Percentiles rank a stretch among this genome's conserved stretches.
Conservation (phyloP, 2,113 vertebrate genomes). For the Leiothrix lutea region DNA sequence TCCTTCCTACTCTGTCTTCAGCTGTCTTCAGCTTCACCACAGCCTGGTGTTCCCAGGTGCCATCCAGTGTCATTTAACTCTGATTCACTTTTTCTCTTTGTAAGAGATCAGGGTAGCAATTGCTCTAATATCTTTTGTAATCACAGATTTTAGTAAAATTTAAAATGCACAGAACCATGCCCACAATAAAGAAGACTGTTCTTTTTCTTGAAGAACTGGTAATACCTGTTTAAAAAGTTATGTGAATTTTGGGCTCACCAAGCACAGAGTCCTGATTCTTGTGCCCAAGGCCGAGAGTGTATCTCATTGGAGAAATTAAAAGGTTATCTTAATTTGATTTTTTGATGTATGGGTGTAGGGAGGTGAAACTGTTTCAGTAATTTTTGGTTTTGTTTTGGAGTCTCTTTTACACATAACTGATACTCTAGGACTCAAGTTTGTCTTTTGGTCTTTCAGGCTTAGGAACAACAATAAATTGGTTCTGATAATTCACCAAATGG, state of each 20-base stretch:
- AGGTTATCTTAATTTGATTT: background rate
- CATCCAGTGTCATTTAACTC: background rate
- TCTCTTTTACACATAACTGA: background rate
- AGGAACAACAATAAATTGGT: background rate
- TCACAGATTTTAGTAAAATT: background rate
- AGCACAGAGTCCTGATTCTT: background rate
- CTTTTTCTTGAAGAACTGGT: accelerated
- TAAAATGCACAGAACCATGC: background rate
- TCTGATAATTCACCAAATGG: background rate
- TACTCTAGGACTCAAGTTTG: background rate
- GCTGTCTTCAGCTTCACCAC: background rate
- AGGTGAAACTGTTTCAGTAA: background rate
- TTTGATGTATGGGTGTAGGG: accelerated
- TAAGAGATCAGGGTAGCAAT: background rate
- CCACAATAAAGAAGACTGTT: background rate
- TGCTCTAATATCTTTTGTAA: background rate
- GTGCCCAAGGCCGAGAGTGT: background rate
- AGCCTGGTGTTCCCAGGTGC: accelerated
- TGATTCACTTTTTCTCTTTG: background rate
- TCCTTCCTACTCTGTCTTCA: background rate
- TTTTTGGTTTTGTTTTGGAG: background rate
- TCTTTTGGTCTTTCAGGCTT: background rate
- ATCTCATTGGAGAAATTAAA: background rate
- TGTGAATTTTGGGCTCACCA: background rate
- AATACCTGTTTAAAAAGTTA: background rate